Evolutionary conservation across 2,888 invertebrate genomes (phyloP), one percentile per base, ranked within the genome.

Genomic region (Opisthograptis luteolata): DNA sequence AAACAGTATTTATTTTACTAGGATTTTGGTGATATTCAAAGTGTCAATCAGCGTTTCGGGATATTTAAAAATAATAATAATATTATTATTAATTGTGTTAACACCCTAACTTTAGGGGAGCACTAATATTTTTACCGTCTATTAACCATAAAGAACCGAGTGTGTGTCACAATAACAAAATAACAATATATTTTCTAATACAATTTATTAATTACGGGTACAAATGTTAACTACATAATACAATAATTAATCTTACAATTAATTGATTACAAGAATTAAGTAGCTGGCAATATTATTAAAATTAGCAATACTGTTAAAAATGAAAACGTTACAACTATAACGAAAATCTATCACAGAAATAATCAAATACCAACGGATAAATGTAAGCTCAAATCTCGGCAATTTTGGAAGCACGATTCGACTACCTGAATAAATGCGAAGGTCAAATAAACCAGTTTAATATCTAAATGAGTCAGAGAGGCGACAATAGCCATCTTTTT

Each of bases 41-140:
- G 89, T 89, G 89, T 88, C 89, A 89, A 89, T 89, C 88, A 77
- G 68, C 71, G 70, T 74, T 65, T 71, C 79, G 79, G 81, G 76
- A 73, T 51, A 19, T 13, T 36, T n/a, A 49, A 56, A 49, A 55
- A 25, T 43, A 47, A 39, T 43, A n/a, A n/a, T 20, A 46, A 17
- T 36, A 40, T 40, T 44, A 62, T 70, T 65, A 61, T 59, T 56
- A 57, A 43, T 76, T 83, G 77, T 84, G 70, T 80, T 84, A 85
- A 84, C 81, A 76, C 69, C 72, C 67, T 82, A 81, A 81, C 73
- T 50, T 66, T 54, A 35, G 50, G 70, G 80, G 78, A 70, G 66
- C 66, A 69, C 64, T 79, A 74, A 68, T 76, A 66, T 69, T 69
- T 64, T 64, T 65, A 47, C 58, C 48, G 50, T 54, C 47, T 52